Conservation (phyloP, 2,797 vertebrate genomes). For the Manis crassicaudata region DNA sequence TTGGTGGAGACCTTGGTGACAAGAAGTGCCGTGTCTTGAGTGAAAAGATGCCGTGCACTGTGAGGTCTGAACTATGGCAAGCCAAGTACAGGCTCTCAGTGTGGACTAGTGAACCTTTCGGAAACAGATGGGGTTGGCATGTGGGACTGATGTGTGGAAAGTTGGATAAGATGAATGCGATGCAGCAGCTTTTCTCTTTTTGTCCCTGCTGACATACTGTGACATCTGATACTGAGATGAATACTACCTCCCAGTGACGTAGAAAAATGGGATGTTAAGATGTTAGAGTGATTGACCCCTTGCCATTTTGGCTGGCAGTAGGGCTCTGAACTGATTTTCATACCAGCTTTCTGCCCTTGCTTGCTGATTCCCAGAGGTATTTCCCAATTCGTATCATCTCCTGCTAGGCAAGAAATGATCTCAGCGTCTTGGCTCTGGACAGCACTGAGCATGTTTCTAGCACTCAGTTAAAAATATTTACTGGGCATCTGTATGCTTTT, state of each 20-base stretch:
- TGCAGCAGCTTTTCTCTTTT: not conserved
- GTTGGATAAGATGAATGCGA: not conserved
- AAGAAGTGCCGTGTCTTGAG: not conserved
- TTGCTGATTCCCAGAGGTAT: not conserved
- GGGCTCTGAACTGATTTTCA: not conserved
- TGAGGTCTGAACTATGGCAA: not conserved
- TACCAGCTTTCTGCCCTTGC: not conserved
- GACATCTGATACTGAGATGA: not conserved
- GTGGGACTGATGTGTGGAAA: not conserved
- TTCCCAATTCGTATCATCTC: not conserved
- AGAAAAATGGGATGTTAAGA: not conserved
- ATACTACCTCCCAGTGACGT: not conserved
- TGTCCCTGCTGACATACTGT: not conserved
- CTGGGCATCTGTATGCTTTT: not conserved
- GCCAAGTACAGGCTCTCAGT: not conserved
- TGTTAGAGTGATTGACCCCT: not conserved
- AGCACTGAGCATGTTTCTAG: not conserved
- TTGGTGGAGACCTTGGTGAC: not conserved
- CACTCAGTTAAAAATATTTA: conserved; percentile 41
- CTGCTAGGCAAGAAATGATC: not conserved
- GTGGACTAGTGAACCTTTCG: not conserved
- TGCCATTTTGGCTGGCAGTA: not conserved
- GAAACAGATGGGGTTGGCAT: not conserved
- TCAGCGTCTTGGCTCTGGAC: not conserved
- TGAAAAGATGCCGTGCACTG: accelerated